Evolutionary conservation across 2,113 vertebrate species (phyloP).

Genomic region (Athene noctua): DNA sequence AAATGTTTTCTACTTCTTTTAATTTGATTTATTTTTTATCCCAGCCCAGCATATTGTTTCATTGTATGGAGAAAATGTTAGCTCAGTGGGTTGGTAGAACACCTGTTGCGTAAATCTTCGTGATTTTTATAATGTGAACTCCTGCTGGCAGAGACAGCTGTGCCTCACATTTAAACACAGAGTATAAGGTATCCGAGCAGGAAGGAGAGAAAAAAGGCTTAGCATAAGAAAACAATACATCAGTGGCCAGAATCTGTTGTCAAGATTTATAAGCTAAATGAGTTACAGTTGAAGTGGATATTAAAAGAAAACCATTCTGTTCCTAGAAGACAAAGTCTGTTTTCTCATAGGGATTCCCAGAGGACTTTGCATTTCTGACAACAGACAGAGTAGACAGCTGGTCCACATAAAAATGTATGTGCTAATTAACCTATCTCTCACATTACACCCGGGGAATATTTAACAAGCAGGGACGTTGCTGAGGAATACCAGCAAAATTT

Average conservation of each 20-base stretch:
- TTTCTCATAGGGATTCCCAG: slow-evolving; percentile 34
- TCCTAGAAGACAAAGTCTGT: slow-evolving; percentile 41
- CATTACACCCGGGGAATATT: neutral
- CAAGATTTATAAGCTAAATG: slow-evolving; percentile 16
- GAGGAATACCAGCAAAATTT: slow-evolving; percentile 8
- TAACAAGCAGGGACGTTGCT: neutral
- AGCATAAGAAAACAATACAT: slow-evolving; percentile 30
- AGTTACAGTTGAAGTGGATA: slow-evolving; percentile 11
- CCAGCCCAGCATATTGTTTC: neutral
- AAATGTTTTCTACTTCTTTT: neutral
- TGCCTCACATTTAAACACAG: slow-evolving; percentile 36
- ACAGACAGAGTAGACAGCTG: slow-evolving; percentile 32
- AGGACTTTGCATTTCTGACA: slow-evolving; percentile 42
- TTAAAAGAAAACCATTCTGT: slow-evolving; percentile 34
- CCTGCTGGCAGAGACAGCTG: slow-evolving; percentile 61
- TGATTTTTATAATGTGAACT: slow-evolving; percentile 49
- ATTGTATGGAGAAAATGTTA: slow-evolving; percentile 23
- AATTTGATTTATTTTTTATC: slow-evolving; percentile 19
- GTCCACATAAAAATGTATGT: neutral
- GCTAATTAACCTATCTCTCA: slow-evolving; percentile 2
- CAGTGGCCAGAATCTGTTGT: slow-evolving; percentile 9
- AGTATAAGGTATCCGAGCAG: slow-evolving; percentile 39
- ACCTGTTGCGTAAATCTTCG: slow-evolving; percentile 59
- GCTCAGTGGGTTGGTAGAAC: neutral
- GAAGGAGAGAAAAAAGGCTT: neutral